These are phyloP conservation scores for Tubiluchus corallicola DNA, from an alignment of 2,888 invertebrate species.

Conservation along the genomic window DNA sequence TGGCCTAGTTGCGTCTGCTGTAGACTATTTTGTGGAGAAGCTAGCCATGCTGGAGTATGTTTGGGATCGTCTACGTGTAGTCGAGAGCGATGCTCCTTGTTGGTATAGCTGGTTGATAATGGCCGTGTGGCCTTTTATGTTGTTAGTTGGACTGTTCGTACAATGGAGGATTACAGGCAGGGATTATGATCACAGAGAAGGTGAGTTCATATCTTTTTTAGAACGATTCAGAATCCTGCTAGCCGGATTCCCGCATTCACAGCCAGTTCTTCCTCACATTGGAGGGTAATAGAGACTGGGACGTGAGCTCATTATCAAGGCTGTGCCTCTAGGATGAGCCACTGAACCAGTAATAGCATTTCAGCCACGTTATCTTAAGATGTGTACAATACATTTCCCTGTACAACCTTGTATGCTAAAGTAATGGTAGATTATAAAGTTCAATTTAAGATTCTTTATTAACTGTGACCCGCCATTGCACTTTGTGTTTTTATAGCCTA, in stretches of 20 bases:
- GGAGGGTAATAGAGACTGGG: too few species aligned
- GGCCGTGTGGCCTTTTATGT: conserved; percentile 49
- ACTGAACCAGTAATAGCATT: too few species aligned
- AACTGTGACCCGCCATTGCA: too few species aligned
- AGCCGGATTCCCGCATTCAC: neutral
- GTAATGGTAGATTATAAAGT: too few species aligned
- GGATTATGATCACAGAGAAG: conserved; percentile 32
- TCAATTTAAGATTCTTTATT: too few species aligned
- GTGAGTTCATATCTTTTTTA: conserved; percentile 18
- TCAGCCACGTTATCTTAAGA: too few species aligned
- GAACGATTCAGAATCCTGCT: conserved; percentile 1
- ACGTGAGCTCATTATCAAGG: too few species aligned
- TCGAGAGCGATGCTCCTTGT: conserved; percentile 36
- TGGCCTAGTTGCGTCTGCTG: conserved; percentile 45
- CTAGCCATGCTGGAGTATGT: conserved; percentile 46
- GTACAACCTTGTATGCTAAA: too few species aligned
- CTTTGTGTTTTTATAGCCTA: too few species aligned
- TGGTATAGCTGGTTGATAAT: conserved; percentile 54
- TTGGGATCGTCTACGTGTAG: conserved; percentile 42
- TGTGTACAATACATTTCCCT: too few species aligned
- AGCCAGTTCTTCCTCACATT: neutral
- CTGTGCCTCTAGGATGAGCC: too few species aligned
- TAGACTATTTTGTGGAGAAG: conserved; percentile 55
- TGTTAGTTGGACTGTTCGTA: conserved; percentile 44
- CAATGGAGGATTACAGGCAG: conserved; percentile 50